Base-by-base conservation (phyloP, 2,888 invertebrate genomes). In the Nomada hirtipes region DNA sequence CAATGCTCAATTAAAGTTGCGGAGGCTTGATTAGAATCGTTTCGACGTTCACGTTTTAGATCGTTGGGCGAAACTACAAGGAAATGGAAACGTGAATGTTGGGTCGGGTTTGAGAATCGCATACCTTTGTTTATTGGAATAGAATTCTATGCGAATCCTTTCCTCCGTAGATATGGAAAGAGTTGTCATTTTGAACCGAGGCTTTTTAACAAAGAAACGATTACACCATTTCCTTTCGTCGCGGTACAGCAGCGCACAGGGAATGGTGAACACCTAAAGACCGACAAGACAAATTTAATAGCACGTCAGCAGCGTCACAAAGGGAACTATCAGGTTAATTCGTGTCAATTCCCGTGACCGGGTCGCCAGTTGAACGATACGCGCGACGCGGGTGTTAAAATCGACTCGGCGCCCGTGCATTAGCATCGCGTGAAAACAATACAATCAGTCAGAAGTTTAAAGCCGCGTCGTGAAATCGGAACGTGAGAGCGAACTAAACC, bases 271-370 rank as follows among this genome's bases (percentile, higher is more conserved):
- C 69, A 26, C 26, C 44, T 52, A 69, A 29, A 55, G n/a, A 60
- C 1, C 36, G 44, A 59, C 13, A 26, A n/a, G 61, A 60, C 57
- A 64, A 63, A 67, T 74, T 67, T 26, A 60, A 26, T 55, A 23
- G 9, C 29, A 61, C 26, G 42, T 52, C 29, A 52, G 50, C 55
- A 68, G 20, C 55, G 60, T 42, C 53, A 69, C 29, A 44, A 55
- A 55, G 52, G 36, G 65, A 55, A 82, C 82, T 69, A 73, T 84
- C 63, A 60, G 73, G 71, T 84, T 83, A 90, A 90, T 90, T 90
- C 87, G 86, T 89, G 89, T 86, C 90, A 89, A 90, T 89, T 90
- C 86, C 55, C 88, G 77, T 85, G 88, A 90, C 79, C 88, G 82
- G 89, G 88, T 87, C 84, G 86, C 69, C 72, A 70, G 86, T 84